Conservation (phyloP, 2,113 vertebrate species). For the Semnornis frantzii region DNA sequence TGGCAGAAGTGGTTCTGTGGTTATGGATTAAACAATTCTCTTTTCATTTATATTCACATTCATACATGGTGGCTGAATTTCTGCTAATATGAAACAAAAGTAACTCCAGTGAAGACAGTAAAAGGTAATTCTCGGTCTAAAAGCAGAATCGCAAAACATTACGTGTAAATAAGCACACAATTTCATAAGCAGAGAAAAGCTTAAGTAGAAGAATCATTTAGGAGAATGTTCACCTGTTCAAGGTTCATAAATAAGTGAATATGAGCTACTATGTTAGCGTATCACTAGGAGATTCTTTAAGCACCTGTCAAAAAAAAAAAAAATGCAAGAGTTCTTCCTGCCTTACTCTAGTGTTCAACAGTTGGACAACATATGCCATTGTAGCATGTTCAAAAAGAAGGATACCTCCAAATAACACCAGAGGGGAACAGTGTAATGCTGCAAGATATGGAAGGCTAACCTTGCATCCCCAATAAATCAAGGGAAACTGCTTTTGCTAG, state of each 20-base stretch:
- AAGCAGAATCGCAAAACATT: not conserved
- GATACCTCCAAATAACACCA: not conserved
- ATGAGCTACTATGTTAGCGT: not conserved
- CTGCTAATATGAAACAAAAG: not conserved
- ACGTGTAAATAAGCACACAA: not conserved
- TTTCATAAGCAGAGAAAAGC: not conserved
- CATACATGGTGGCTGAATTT: not conserved
- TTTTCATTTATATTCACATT: not conserved
- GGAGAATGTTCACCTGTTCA: not conserved
- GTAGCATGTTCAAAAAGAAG: not conserved
- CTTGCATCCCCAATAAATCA: fast-evolving
- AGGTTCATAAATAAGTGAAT: not conserved
- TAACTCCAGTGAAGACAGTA: not conserved
- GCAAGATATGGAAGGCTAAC: not conserved
- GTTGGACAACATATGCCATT: not conserved
- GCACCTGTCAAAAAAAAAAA: not conserved
- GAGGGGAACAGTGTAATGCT: not conserved
- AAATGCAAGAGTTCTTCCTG: not conserved
- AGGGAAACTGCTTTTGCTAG: not conserved
- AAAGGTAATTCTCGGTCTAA: not conserved
- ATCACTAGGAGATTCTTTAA: not conserved
- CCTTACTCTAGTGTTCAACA: not conserved
- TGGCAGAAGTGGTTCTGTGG: not conserved
- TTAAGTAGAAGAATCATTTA: not conserved
- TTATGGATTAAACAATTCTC: not conserved